Base-by-base conservation (phyloP, 2,888 invertebrate species). In the Mamestra brassicae region DNA sequence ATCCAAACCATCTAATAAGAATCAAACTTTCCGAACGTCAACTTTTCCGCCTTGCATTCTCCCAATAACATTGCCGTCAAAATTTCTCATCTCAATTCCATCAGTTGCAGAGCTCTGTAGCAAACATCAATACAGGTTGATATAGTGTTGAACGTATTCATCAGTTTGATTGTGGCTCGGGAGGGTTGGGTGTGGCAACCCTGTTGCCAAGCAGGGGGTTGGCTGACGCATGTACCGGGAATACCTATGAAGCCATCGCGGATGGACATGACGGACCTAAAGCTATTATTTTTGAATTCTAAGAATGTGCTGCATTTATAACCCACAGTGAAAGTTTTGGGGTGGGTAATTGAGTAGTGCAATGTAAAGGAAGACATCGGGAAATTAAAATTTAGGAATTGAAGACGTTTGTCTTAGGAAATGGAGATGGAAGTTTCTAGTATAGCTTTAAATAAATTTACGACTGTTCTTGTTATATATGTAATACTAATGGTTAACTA, bases 71-170 rank as follows among this genome's bases (percentile, higher is more conserved):
- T 82, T 79, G 70, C 74, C 71, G 65, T 64, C 60, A 76, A 75
- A 78, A 71, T 72, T 79, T 77, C 75, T 68, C 75, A 80, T 84
- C 76, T 82, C 87, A 81, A 80, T 81, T 66, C 83, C 82, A 84
- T 86, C 86, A 82, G 69, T 71, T 74, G 78, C 81, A 86, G 84
- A 70, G 67, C 58, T 70, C 71, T 75, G 82, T 82, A 73, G 47
- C 67, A 86, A 87, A 83, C 85, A 81, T 84, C 78, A 75, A 78
- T 79, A 84, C 86, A 81, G 77, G 78, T 85, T 81, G 84, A 86
- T 88, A 84, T 90, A 89, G 90, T 91, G 92, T 92, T 90, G 92
- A 92, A 93, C 92, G 93, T 95, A 95, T 95, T 95, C 94, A 95
- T 95, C 94, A 93, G 93, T 92, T 90, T 92, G 94, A 94, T 93